A percentile compares a stretch with the other conserved stretches of the same genome.
phyloP scores from a whole-genome alignment of 2,888 invertebrate genomes.

The Danaus chrysippus region DNA sequence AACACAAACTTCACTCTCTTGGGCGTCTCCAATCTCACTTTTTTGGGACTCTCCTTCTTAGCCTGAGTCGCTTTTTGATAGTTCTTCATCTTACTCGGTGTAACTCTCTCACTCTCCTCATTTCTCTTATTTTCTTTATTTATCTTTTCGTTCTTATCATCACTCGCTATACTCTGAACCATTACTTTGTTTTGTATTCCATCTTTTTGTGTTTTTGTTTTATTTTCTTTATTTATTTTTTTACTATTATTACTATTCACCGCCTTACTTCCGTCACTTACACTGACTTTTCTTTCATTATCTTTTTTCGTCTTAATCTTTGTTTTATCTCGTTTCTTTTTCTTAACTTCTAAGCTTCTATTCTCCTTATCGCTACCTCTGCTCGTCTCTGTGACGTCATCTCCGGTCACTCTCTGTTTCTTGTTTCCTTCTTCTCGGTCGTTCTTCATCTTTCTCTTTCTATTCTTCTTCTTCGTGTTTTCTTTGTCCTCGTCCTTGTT shows the following conservation, averaged over 20 bases:
- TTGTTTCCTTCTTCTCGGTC: constrained; percentile 24
- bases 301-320: constrained; percentile 9
- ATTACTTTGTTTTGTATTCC: constrained; percentile 8
- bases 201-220: constrained; percentile 12
- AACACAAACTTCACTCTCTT: constrained; percentile 87
- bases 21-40: constrained; percentile 41
- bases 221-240: constrained; percentile 19
- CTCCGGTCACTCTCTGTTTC: constrained; percentile 26
- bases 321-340: constrained; percentile 15
- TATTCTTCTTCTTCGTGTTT: constrained; percentile 42
- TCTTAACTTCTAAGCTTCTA: constrained; percentile 24
- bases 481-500: constrained; percentile 48
- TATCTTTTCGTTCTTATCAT: constrained; percentile 23
- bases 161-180: constrained; percentile 22
- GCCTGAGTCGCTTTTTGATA: constrained; percentile 41
- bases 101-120: constrained; percentile 32
- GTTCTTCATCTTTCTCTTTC: constrained; percentile 34
- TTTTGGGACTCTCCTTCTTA: constrained; percentile 33
- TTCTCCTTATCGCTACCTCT: constrained; percentile 25
- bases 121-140: constrained; percentile 16
- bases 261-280: neutral
- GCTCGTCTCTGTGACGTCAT: constrained; percentile 20
- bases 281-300: constrained; percentile 1
- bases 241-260: neutral
- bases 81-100: constrained; percentile 54